phyloP scores from a whole-genome alignment of 2,797 vertebrate species.

The Micropoecilia bifurca region DNA sequence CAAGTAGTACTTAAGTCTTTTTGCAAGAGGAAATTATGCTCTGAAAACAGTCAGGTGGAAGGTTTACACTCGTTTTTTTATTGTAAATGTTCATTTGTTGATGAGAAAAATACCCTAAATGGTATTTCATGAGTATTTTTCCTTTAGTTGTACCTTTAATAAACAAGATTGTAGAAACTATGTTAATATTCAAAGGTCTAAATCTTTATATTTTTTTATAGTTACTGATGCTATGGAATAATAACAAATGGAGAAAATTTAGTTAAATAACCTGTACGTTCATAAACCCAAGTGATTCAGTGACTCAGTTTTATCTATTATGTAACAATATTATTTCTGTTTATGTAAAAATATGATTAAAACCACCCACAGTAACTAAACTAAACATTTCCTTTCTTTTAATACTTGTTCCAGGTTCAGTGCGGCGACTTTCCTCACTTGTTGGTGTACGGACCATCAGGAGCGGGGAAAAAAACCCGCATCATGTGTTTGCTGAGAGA shows the following conservation, averaged over 20 bases:
- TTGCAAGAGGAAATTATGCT: background rate
- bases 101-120: background rate
- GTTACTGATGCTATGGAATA: background rate
- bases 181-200: background rate
- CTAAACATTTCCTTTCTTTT: background rate
- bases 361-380: background rate
- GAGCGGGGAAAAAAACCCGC: conserved; percentile 97
- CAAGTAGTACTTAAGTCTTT: background rate
- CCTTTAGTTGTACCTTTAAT: background rate
- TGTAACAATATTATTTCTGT: background rate
- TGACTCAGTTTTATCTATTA: no score
- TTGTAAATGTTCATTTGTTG: background rate
- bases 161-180: background rate
- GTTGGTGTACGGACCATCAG: conserved; percentile 94
- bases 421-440: conserved; percentile 96
- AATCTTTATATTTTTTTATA: background rate
- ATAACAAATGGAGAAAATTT: background rate
- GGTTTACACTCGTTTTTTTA: background rate
- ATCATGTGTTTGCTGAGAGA: conserved; percentile 97
- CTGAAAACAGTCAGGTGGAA: background rate
- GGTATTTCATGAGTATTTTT: background rate
- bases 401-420: conserved; percentile 85
- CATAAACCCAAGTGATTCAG: background rate
- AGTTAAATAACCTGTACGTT: background rate
- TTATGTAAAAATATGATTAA: background rate